phyloP scores from a whole-genome alignment of 2,888 invertebrate species.

The Blera fallax region DNA sequence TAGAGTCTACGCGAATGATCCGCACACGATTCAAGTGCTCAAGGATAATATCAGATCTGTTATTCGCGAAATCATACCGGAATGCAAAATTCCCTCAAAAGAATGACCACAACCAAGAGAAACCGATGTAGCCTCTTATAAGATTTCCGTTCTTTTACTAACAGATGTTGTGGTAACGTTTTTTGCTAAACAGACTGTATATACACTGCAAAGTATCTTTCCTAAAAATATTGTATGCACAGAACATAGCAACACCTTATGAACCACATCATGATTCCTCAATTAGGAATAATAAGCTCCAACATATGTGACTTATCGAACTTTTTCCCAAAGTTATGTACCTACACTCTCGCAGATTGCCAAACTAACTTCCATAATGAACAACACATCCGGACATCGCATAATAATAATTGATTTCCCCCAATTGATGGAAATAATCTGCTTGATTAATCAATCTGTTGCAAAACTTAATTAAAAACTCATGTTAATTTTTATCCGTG shows the following conservation, averaged over 20 bases:
- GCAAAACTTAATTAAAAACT: conserved; percentile 16
- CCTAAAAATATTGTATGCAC: too few relatives aligned
- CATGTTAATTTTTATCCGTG: not conserved
- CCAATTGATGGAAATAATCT: not conserved
- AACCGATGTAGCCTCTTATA: too few relatives aligned
- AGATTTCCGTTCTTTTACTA: too few relatives aligned
- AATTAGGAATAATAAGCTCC: conserved; percentile 6
- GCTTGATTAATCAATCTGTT: conserved; percentile 11
- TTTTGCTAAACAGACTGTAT: too few relatives aligned
- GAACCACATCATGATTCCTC: not conserved
- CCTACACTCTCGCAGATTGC: not conserved
- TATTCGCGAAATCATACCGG: too few relatives aligned
- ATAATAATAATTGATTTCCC: conserved; percentile 17
- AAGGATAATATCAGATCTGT: too few relatives aligned
- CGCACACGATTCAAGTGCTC: too few relatives aligned
- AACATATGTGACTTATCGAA: not conserved
- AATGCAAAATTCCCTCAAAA: too few relatives aligned
- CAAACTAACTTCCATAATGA: not conserved
- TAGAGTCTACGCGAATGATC: too few relatives aligned
- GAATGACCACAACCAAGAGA: too few relatives aligned
- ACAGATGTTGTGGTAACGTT: too few relatives aligned
- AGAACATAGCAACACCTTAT: not conserved
- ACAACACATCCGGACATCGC: not conserved
- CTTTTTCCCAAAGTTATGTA: conserved; percentile 1
- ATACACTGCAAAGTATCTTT: too few relatives aligned